Base-by-base conservation (phyloP, 2,888 invertebrate species). In the Orthosia gothica region DNA sequence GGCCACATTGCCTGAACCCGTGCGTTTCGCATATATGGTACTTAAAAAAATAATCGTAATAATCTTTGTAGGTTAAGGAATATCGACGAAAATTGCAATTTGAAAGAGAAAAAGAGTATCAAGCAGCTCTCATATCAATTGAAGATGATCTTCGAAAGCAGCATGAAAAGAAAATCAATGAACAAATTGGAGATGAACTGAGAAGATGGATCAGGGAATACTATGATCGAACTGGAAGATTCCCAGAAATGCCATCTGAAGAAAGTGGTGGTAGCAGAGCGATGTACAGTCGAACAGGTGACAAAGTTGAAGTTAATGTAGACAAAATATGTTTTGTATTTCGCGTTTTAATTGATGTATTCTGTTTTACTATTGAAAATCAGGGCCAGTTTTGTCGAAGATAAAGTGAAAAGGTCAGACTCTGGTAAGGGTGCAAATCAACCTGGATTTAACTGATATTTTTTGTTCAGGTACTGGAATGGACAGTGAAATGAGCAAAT, bases 211-310 rank as follows among this genome's bases (percentile, higher is more conserved):
- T 99, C 79, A 97, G 98, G 83, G 98, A 98, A 85, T 98, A 98
- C 91, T 98, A 98, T 92, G 97, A 98, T 55, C 97, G 98, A 88
- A 98, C 98, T 9, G 98, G 98, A 45, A 98, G 98, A 90, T 98
- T 99, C 89, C 99, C 99, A 0, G 99, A 99, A 85, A 98, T 99
- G 88, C 99, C 99, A 0, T 98, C 98, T 4, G 99, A 98, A 82
- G 99, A 99, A 89, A 98, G 98, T 86, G 99, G 99, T 12, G 99
- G 99, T 0, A 99, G 99, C 0, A 97, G 98, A 85, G 97, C 98
- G 79, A 97, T 99, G 94, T 98, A 99, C 83, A 98, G 98, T 87
- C 96, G 98, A 87, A 98, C 98, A 95, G 98, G 97, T 97, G 80
- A 75, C 20, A 32, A 50, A 12, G 2, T 54, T n/a, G 16, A 15